Conservation (phyloP, 2,888 invertebrate species). For the Parnassius glacialis region DNA sequence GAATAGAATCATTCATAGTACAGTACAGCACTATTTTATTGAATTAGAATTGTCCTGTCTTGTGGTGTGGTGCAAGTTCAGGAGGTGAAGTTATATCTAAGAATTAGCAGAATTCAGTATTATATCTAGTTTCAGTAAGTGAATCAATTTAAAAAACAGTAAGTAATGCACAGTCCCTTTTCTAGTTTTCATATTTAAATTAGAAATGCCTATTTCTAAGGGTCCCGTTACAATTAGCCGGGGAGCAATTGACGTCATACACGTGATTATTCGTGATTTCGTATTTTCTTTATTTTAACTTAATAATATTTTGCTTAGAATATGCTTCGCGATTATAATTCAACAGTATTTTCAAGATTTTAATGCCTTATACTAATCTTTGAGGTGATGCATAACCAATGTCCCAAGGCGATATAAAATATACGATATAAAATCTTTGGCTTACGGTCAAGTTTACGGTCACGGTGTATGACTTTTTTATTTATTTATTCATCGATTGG, state of each 20-base stretch:
- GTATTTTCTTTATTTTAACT: slow-evolving; percentile 30
- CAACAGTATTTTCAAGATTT: neutral
- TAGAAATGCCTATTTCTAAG: slow-evolving; percentile 4
- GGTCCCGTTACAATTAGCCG: slow-evolving; percentile 46
- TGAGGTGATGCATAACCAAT: slow-evolving; percentile 8
- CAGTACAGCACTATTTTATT: slow-evolving; percentile 5
- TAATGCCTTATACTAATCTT: neutral
- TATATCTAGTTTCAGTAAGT: slow-evolving; percentile 53
- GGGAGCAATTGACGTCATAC: slow-evolving; percentile 59
- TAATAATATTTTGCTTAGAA: slow-evolving; percentile 18
- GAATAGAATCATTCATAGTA: no score
- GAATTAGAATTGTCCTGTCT: slow-evolving; percentile 72
- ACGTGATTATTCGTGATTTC: slow-evolving; percentile 43
- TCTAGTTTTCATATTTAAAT: slow-evolving; percentile 8
- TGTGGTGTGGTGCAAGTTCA: slow-evolving; percentile 58
- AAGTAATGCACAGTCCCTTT: slow-evolving; percentile 42
- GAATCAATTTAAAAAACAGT: slow-evolving; percentile 57
- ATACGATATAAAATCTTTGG: slow-evolving; percentile 39
- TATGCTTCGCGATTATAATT: neutral
- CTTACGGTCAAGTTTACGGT: slow-evolving; percentile 72
- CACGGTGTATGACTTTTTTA: slow-evolving; percentile 28
- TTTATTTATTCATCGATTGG: slow-evolving; percentile 1
- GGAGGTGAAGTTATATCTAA: slow-evolving; percentile 55
- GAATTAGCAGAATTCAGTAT: slow-evolving; percentile 54
- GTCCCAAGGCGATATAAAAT: slow-evolving; percentile 36